Evolutionary conservation across 2,888 invertebrate species (phyloP), one percentile per base, ranked within the genome.

Genomic region (Chaitophorus viminalis): DNA sequence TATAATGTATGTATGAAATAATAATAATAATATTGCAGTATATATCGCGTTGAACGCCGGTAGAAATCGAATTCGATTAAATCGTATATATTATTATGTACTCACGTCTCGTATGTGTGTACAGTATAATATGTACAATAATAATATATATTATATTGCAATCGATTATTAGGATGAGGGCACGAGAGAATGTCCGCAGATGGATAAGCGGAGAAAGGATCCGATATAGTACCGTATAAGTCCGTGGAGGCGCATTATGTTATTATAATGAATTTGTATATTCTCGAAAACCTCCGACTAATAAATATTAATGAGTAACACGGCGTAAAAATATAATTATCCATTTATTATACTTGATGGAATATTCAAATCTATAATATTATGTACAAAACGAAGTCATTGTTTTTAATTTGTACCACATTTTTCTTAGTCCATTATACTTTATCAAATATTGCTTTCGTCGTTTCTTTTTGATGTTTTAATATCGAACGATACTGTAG

Each of bases 31-130:
- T 31, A 72, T 68, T 72, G 70, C 31, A 60, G n/a, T 60, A 36
- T 60, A 60, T 75, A 60, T 60, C 17, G 36, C 79, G 36, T 36
- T 14, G 6, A 29, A 76, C 68, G 74, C 25, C 39, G 39, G 60
- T 65, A 65, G 39, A 84, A 75, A 75, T 84, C 25, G 39, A 75
- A 65, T 84, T 84, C 39, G 39, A 84, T 75, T 65, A 29, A 68
- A 81, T 39, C 29, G 25, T 18, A 14, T 79, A 36, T 9, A 39
- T 1, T n/a, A 29, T 29, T 33, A 31, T 29, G 31, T n/a, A 21
- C 29, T 5, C 31, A 17, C 54, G 33, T 72, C 8, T 11, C 25
- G 11, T 1, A 74, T 9, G 29, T 6, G 36, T n/a, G n/a, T 3
- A 29, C 0, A 17, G 18, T 29, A 29, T 46, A 46, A 39, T 18